Evolutionary conservation across 2,113 vertebrate genomes (phyloP).

Genomic region (Charina bottae): DNA sequence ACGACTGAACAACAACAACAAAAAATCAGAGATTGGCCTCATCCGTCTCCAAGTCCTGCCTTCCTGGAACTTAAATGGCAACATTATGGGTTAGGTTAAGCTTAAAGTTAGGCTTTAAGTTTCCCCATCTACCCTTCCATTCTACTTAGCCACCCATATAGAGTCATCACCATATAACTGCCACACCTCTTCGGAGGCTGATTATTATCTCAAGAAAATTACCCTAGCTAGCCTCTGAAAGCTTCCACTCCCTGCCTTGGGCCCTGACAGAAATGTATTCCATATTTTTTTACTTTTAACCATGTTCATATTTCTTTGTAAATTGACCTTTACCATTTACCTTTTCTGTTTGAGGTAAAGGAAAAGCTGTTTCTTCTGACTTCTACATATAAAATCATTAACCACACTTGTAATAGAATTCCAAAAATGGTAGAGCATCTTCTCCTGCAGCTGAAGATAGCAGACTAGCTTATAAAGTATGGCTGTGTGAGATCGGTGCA

Average conservation of each 20-base stretch:
- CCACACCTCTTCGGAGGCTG: too few species aligned
- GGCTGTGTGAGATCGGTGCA: not conserved
- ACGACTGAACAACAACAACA: too few species aligned
- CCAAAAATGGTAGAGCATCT: not conserved
- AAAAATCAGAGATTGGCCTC: too few species aligned
- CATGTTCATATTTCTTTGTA: not conserved
- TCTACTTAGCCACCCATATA: too few species aligned
- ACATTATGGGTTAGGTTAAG: too few species aligned
- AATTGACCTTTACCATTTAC: not conserved
- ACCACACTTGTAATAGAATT: not conserved
- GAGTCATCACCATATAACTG: too few species aligned
- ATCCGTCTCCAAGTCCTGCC: too few species aligned
- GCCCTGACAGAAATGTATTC: not conserved
- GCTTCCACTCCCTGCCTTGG: not conserved
- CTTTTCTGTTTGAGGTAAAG: not conserved
- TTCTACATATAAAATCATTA: not conserved
- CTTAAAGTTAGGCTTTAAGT: too few species aligned
- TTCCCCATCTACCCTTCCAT: too few species aligned
- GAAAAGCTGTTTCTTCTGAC: not conserved
- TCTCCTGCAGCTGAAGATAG: not conserved
- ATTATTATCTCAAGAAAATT: not conserved
- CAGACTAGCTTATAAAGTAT: not conserved
- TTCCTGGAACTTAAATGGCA: too few species aligned
- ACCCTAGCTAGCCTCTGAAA: not conserved
- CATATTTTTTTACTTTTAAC: not conserved